Evolutionary conservation across 1,140 invertebrate genomes (phyloP).

Genomic region (Sycophila sp.): DNA sequence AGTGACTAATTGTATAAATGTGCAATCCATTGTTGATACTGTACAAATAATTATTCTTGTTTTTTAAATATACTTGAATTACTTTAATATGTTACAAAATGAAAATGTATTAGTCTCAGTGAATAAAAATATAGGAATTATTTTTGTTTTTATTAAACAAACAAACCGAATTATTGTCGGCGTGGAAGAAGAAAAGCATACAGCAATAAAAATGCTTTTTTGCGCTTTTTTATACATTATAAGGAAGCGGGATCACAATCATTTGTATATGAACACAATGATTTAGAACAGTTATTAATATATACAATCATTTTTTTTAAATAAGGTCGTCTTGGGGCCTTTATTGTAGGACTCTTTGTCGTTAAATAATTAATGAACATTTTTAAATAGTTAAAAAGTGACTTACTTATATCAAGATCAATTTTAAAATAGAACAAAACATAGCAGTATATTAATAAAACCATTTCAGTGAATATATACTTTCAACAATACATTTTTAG

Average conservation of each 20-base stretch:
- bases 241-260: conserved; percentile 5
- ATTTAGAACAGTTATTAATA: neutral
- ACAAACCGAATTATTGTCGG: neutral
- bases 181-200: neutral
- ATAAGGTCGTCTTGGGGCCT: no score
- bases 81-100: neutral
- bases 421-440: no score
- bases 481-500: no score
- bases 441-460: no score
- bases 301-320: neutral
- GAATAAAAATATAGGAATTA: neutral
- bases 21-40: neutral
- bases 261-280: conserved; percentile 7
- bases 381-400: no score
- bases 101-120: no score
- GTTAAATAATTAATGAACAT: no score
- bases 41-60: neutral
- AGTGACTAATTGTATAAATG: neutral
- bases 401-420: no score
- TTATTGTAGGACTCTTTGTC: no score
- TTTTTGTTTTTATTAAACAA: neutral
- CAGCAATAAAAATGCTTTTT: neutral
- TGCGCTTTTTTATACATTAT: neutral
- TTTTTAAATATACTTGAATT: no score
- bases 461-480: no score